Evolutionary conservation across 2,113 vertebrate genomes (phyloP).

Genomic region (Larimichthys crocea): DNA sequence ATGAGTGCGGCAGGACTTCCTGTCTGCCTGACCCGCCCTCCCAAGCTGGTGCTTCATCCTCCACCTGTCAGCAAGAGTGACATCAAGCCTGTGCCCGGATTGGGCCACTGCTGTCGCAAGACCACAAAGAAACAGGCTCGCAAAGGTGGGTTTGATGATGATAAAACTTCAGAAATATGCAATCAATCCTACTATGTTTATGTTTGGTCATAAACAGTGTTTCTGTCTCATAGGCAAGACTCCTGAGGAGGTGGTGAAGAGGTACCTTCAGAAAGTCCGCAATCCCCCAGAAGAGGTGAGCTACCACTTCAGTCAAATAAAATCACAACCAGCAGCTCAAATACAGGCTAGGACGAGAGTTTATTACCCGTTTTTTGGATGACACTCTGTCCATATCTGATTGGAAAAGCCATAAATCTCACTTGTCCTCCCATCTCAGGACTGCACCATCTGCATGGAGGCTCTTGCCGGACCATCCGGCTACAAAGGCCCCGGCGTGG

Average conservation of each 20-base stretch:
- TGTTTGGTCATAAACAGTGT: neutral
- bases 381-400: neutral
- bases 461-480: conserved; percentile 90
- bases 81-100: conserved; percentile 93
- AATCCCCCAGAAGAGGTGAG: conserved; percentile 94
- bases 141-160: conserved; percentile 84
- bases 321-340: neutral
- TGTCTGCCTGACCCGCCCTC: conserved; percentile 93
- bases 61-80: conserved; percentile 95
- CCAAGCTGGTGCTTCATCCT: conserved; percentile 94
- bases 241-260: conserved; percentile 94
- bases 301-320: neutral
- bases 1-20: conserved; percentile 95
- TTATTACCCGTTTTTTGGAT: no score
- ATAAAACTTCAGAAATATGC: neutral
- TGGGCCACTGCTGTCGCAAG: conserved; percentile 94
- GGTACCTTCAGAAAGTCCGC: conserved; percentile 95
- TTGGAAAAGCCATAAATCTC: neutral
- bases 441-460: conserved; percentile 98
- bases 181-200: neutral
- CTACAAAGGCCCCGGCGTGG: conserved; percentile 90
- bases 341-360: neutral
- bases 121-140: conserved; percentile 95
- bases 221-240: conserved; percentile 86
- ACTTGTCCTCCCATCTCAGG: conserved; percentile 76